Evolutionary conservation across 2,888 invertebrate species (phyloP), one percentile per base, ranked within the genome.

Genomic region (Torymus auratus): DNA sequence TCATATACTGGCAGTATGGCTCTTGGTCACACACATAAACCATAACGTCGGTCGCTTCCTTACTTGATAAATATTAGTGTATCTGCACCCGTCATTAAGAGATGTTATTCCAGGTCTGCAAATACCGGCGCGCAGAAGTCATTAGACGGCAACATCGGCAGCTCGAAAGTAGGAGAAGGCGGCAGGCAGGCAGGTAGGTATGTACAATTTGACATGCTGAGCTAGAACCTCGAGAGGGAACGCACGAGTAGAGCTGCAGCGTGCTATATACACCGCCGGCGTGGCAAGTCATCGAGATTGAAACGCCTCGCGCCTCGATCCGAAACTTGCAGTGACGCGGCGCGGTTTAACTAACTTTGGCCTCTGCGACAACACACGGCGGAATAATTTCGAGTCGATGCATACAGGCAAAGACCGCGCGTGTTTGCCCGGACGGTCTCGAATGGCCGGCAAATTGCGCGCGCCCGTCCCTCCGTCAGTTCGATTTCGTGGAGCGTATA

Each of bases 101-200:
- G 41, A 41, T 10, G 41, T 41, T 41, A 41, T 41, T 41, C 41
- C 41, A 41, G 41, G 41, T 41, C 41, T 41, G 68, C 50, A 67
- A 75, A 67, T 60, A 72, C 67, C 60, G 13, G 15, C 55, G 15
- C 53, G 58, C n/a, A 56, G 52, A 67, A 72, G 72, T 72, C 72
- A 62, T 72, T 62, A 72, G 28, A 15, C 4, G 28, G 55, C 28
- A 14, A 50, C 10, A 12, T 56, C 28, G 20, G 41, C 12, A 61
- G 4, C 17, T 60, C 7, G 41, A 41, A 41, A 41, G 41, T 41
- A 41, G 7, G 41, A 41, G 41, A 7, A 7, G 41, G 41, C 41
- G 7, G 41, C 41, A 41, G 5, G 41, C 41, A 28, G 28, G 28
- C 28, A 41, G 41, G 41, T 1, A 41, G 41, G 7, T 41, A 7